Conservation (phyloP, 2,888 invertebrate species). For the Xanthorhoe spadicearia region DNA sequence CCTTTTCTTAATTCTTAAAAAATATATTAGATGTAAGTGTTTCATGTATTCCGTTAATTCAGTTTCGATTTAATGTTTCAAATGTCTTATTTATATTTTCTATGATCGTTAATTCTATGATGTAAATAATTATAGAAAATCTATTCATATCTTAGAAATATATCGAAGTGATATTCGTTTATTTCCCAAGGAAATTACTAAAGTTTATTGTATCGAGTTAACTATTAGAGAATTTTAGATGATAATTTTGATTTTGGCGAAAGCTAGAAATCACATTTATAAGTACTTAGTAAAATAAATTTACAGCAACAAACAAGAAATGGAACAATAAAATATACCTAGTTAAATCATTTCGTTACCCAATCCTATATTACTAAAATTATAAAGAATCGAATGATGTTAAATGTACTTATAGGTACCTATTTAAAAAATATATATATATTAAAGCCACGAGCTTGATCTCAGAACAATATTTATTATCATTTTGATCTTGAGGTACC, state of each 20-base stretch:
- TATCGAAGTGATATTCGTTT: constrained; percentile 79
- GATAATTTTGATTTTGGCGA: constrained; percentile 58
- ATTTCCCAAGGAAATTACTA: constrained; percentile 82
- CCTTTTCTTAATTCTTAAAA: constrained; percentile 16
- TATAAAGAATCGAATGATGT: too few species aligned
- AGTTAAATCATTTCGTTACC: background rate
- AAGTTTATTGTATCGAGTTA: constrained; percentile 78
- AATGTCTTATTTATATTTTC: constrained; percentile 7
- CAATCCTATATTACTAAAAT: background rate
- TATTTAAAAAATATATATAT: background rate
- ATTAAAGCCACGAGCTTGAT: constrained; percentile 7
- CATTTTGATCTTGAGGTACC: background rate
- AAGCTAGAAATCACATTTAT: constrained; percentile 24
- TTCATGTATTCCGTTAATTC: background rate
- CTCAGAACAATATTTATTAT: background rate
- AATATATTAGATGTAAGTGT: background rate
- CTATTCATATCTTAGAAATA: constrained; percentile 82
- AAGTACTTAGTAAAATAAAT: constrained; percentile 8
- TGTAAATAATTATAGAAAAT: constrained; percentile 55
- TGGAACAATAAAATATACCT: constrained; percentile 4
- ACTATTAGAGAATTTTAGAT: constrained; percentile 70
- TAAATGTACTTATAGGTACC: too few species aligned
- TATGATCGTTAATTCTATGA: constrained; percentile 38
- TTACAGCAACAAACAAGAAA: constrained; percentile 9
- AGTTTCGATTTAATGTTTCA: constrained; percentile 6